These are phyloP conservation scores for Dimorphilus gyrociliatus DNA, from an alignment of 2,888 invertebrate genomes.

Conservation along the genomic window DNA sequence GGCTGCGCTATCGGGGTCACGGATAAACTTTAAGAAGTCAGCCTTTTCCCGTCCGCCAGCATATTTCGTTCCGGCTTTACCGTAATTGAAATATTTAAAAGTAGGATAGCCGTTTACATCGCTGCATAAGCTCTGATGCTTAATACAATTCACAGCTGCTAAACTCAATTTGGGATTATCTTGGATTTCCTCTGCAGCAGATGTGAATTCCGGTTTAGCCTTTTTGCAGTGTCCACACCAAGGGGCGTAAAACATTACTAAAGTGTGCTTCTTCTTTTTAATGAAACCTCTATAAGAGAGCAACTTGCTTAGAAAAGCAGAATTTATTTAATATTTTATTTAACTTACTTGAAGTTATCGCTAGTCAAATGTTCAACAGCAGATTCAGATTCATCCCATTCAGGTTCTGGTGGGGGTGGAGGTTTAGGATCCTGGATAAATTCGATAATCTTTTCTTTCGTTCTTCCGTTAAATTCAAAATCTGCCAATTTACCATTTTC, in stretches of 20 bases:
- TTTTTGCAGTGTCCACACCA: slow-evolving; percentile 84
- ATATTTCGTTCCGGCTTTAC: slow-evolving; percentile 50
- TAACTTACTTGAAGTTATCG: slow-evolving; percentile 53
- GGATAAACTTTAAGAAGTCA: slow-evolving; percentile 52
- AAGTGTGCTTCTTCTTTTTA: slow-evolving; percentile 66
- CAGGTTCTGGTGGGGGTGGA: slow-evolving; percentile 60
- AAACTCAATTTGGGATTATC: slow-evolving; percentile 54
- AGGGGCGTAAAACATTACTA: slow-evolving; percentile 81
- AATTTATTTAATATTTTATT: no score
- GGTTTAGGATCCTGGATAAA: slow-evolving; percentile 67
- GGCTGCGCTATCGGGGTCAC: slow-evolving; percentile 35
- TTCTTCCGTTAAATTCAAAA: slow-evolving; percentile 63
- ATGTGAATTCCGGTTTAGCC: slow-evolving; percentile 62
- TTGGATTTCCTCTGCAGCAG: slow-evolving; percentile 55
- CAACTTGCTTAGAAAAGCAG: no score
- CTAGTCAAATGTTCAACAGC: slow-evolving; percentile 60
- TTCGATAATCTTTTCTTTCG: slow-evolving; percentile 56
- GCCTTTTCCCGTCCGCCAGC: slow-evolving; percentile 54
- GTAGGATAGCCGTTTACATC: slow-evolving; percentile 70
- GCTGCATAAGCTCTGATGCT: no score
- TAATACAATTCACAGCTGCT: slow-evolving; percentile 66
- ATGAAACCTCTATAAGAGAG: no score
- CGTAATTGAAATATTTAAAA: slow-evolving; percentile 66
- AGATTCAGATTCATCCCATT: slow-evolving; percentile 58
- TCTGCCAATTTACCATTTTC: slow-evolving; percentile 55